Evolutionary conservation across 2,888 invertebrate genomes (phyloP).

Genomic region (Dione juno): DNA sequence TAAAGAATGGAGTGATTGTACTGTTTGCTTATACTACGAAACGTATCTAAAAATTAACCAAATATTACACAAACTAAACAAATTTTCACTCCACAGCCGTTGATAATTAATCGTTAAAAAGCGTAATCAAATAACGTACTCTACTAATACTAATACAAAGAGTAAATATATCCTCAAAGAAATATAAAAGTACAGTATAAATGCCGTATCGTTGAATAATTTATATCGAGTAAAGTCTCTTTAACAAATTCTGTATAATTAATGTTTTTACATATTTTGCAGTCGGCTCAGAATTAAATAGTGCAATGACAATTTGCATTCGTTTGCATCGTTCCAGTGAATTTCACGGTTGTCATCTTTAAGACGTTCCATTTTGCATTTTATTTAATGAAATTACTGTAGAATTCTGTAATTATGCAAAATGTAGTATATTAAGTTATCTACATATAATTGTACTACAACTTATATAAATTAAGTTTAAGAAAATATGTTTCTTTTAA

Average conservation of each 20-base stretch:
- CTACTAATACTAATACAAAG: not conserved
- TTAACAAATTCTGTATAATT: conserved; percentile 21
- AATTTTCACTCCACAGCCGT: not conserved
- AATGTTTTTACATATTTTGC: conserved; percentile 27
- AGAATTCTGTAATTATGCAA: conserved; percentile 14
- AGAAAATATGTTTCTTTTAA: too few species aligned
- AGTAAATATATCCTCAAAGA: not conserved
- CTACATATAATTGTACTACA: not conserved
- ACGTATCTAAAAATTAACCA: too few species aligned
- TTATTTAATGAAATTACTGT: conserved; percentile 16
- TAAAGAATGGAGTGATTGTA: too few species aligned
- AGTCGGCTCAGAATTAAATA: conserved; percentile 26
- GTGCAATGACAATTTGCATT: conserved; percentile 28
- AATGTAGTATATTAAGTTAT: not conserved
- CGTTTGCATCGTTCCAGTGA: conserved; percentile 36
- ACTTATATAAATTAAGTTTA: not conserved
- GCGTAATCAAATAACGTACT: not conserved
- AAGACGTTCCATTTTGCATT: conserved; percentile 14
- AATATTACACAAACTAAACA: too few species aligned
- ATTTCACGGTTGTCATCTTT: conserved; percentile 25
- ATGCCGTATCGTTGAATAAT: not conserved
- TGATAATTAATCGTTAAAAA: not conserved
- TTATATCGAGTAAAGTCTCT: not conserved
- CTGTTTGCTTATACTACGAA: too few species aligned
- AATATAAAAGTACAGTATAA: not conserved